phyloP scores from a whole-genome alignment of 2,888 invertebrate species.

The Glomeris marginata region DNA sequence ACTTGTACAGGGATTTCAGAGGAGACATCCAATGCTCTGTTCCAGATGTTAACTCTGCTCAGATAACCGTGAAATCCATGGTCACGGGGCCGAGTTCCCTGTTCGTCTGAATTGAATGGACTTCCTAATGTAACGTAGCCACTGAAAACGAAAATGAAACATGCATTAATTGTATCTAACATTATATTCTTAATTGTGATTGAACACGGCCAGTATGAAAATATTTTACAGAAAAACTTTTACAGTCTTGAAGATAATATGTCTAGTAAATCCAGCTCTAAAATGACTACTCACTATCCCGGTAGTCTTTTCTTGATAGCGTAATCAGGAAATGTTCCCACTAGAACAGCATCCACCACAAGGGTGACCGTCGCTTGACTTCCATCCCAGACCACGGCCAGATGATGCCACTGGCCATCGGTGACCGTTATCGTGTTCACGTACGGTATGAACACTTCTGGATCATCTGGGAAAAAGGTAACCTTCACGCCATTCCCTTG shows the following conservation, averaged over 20 bases:
- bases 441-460: constrained; percentile 79
- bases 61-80: constrained; percentile 90
- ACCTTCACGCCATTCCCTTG: constrained; percentile 87
- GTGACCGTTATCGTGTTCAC: constrained; percentile 84
- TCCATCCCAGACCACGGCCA: constrained; percentile 89
- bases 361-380: constrained; percentile 68
- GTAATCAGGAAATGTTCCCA: constrained; percentile 80
- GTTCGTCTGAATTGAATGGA: constrained; percentile 56
- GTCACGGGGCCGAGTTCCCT: constrained; percentile 64
- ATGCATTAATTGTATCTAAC: no score
- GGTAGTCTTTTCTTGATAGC: constrained; percentile 66
- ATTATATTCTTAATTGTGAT: no score
- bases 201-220: no score
- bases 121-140: constrained; percentile 86
- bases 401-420: constrained; percentile 93
- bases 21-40: constrained; percentile 73
- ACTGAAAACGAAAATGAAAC: constrained; percentile 40
- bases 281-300: constrained; percentile 48
- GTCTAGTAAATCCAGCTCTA: no score
- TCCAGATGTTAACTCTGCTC: constrained; percentile 90
- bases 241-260: no score
- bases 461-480: constrained; percentile 70
- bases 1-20: constrained; percentile 73
- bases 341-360: constrained; percentile 89
- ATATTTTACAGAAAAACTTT: no score